These are phyloP conservation scores for Polydrusus pterygomalis DNA, from an alignment of 2,888 invertebrate species.

Conservation along the genomic window DNA sequence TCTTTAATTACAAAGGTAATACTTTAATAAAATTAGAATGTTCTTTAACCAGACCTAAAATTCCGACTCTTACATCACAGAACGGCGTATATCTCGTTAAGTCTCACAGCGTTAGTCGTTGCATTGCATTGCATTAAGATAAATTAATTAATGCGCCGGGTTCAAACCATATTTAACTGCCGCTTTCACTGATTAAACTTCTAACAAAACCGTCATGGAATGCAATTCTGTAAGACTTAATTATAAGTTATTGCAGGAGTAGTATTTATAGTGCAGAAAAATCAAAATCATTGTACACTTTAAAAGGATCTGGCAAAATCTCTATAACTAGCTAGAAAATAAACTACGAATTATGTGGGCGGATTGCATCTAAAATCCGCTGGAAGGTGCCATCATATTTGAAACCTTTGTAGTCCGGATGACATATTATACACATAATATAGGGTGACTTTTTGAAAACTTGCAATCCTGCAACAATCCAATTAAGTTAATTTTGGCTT, in stretches of 20 bases:
- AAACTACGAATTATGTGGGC: too few species aligned
- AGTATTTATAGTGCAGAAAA: not conserved
- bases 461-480: too few species aligned
- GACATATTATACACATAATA: too few species aligned
- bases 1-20: too few species aligned
- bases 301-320: too few species aligned
- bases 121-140: not conserved
- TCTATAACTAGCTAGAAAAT: too few species aligned
- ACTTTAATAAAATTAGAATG: not conserved
- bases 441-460: too few species aligned
- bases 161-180: constrained; percentile 13
- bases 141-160: constrained; percentile 20
- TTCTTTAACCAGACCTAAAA: not conserved
- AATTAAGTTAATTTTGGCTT: too few species aligned
- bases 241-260: not conserved
- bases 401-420: too few species aligned
- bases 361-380: too few species aligned
- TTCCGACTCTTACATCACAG: not conserved
- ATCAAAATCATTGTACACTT: too few species aligned
- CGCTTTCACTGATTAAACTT: constrained; percentile 24
- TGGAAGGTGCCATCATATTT: too few species aligned
- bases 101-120: not conserved
- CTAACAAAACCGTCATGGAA: constrained; percentile 9
- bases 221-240: constrained; percentile 3
- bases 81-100: not conserved